Percentiles rank a stretch among this genome's conserved stretches.
Conservation (phyloP, 2,888 invertebrate species). For the Hyposoter didymator region DNA sequence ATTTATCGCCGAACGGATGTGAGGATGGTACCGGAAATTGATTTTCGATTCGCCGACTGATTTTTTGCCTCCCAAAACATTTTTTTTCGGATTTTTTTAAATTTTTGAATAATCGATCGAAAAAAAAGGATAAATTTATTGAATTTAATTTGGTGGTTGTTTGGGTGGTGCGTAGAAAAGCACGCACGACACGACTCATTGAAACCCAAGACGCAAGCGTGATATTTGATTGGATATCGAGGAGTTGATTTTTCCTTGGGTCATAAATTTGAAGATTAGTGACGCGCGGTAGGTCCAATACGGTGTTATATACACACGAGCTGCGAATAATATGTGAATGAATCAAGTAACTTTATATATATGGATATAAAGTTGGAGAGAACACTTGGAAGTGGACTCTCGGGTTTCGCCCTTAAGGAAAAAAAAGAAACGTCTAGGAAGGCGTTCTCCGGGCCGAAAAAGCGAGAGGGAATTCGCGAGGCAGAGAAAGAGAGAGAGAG, state of each 20-base stretch:
- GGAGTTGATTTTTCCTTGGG: conserved; percentile 77
- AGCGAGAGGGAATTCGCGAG: conserved; percentile 9
- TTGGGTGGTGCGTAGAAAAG: conserved; percentile 22
- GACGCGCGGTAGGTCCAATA: conserved; percentile 81
- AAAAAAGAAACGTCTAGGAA: conserved; percentile 43
- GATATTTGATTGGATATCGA: conserved; percentile 72
- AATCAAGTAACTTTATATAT: conserved; percentile 68
- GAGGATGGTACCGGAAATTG: conserved; percentile 39
- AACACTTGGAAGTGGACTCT: conserved; percentile 72
- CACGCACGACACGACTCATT: conserved; percentile 59
- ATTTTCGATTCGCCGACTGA: background rate
- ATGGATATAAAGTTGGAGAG: conserved; percentile 12
- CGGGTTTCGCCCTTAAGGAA: conserved; percentile 78
- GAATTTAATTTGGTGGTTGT: background rate
- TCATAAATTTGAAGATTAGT: conserved; percentile 79
- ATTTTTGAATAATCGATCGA: background rate
- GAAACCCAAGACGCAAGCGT: conserved; percentile 64
- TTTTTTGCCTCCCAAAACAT: background rate
- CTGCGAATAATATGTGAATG: conserved; percentile 72
- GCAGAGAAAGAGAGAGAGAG: conserved; percentile 3
- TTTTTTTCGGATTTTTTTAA: background rate
- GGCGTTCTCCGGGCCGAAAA: conserved; percentile 19
- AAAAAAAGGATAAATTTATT: background rate
- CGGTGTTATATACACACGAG: conserved; percentile 68
- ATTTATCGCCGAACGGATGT: conserved; percentile 41